These are phyloP conservation scores for Neelides folsomi DNA, from an alignment of 2,888 invertebrate genomes.

Conservation along the genomic window DNA sequence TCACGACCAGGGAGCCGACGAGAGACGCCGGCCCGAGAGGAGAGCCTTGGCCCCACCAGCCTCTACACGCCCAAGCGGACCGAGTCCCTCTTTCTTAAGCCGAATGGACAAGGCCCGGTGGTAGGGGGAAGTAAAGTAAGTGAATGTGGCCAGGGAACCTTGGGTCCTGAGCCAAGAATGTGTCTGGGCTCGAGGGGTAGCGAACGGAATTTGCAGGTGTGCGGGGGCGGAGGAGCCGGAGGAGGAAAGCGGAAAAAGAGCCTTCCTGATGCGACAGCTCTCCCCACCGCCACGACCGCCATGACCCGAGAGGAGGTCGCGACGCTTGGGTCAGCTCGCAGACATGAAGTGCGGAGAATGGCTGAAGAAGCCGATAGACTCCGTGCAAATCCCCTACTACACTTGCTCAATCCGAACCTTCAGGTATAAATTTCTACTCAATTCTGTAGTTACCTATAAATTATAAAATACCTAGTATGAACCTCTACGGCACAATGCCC, in stretches of 20 bases:
- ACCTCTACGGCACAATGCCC: too few relatives aligned
- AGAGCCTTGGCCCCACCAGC: slow-evolving; percentile 21
- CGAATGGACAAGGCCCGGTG: slow-evolving; percentile 30
- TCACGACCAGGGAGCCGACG: background rate
- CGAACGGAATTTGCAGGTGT: background rate
- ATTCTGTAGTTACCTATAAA: too few relatives aligned
- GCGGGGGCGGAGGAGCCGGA: slow-evolving; percentile 42
- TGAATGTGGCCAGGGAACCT: background rate
- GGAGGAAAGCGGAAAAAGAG: slow-evolving; percentile 87
- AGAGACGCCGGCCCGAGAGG: slow-evolving; percentile 18
- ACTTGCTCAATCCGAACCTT: slow-evolving; percentile 91
- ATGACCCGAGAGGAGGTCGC: slow-evolving; percentile 94
- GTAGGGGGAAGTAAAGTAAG: background rate
- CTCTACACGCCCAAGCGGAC: slow-evolving; percentile 73
- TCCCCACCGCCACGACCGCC: slow-evolving; percentile 63
- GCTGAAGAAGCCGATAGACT: slow-evolving; percentile 81
- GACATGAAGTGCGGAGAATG: slow-evolving; percentile 86
- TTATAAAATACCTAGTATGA: too few relatives aligned
- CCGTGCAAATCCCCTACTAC: slow-evolving; percentile 85
- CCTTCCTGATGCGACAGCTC: slow-evolving; percentile 81
- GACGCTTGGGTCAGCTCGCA: slow-evolving; percentile 76
- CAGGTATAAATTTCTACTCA: too few relatives aligned
- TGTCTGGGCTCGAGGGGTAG: background rate
- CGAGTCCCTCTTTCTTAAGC: slow-evolving; percentile 69
- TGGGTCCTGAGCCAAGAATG: slow-evolving; percentile 10